These are phyloP conservation scores for Barnardius zonarius DNA, from an alignment of 2,113 vertebrate species.

Conservation along the genomic window DNA sequence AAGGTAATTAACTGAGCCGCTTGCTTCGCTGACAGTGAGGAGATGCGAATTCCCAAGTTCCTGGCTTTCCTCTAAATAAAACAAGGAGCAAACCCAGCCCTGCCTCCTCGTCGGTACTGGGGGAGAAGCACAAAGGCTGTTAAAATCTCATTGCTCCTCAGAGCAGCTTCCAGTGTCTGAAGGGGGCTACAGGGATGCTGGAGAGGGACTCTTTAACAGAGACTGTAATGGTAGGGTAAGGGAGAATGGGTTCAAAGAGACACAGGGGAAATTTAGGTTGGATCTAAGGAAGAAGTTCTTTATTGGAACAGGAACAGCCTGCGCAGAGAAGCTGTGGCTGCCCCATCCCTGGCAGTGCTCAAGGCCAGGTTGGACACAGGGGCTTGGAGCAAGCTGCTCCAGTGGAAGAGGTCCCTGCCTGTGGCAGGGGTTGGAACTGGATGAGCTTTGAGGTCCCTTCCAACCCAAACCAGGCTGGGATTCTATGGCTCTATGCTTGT, in stretches of 20 bases:
- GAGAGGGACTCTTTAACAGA: not conserved
- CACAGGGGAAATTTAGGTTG: not conserved
- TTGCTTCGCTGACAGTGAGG: conserved; percentile 53
- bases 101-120: not conserved
- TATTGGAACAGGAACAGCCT: not conserved
- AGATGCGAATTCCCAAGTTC: conserved; percentile 53
- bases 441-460: not conserved
- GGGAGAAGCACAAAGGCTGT: not conserved
- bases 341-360: not conserved
- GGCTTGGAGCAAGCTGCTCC: not conserved
- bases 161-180: not conserved
- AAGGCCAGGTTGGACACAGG: not conserved
- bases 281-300: not conserved
- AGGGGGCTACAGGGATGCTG: not conserved
- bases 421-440: not conserved
- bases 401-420: not conserved
- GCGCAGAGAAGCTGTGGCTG: not conserved
- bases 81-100: not conserved
- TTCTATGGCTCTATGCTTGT: not conserved
- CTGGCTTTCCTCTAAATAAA: conserved; percentile 56
- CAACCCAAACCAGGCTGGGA: not conserved
- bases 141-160: not conserved
- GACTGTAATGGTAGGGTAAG: not conserved
- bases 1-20: conserved; percentile 70
- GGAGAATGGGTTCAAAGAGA: not conserved